Evolutionary conservation across 1,140 invertebrate genomes (phyloP), one percentile per base, ranked within the genome.

Genomic region (Drosophila yakuba): DNA sequence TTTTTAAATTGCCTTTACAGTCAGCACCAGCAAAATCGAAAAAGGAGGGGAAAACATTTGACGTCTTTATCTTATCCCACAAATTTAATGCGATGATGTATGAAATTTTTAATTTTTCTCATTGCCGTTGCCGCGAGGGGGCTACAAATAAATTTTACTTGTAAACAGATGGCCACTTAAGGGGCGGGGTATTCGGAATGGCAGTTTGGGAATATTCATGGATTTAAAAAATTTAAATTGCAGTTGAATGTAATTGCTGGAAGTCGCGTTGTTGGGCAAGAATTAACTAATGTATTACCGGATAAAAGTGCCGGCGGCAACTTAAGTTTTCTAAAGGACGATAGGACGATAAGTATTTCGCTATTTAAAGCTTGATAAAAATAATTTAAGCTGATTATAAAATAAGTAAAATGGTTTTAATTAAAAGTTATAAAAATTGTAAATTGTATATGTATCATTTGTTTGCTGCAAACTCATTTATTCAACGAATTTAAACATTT

Each of bases 41-140:
- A 39, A 47, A 71, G 54, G 8, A 11, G 35, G 52, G 52, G 17
- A 74, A 51, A 59, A 67, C 80, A 84, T 88, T 90, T 88, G 80
- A 88, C 85, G 84, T 90, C 80, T 90, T 88, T 88, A 88, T 88
- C 84, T 88, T 88, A 88, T 88, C 84, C 84, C 76, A 80, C 43
- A 88, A 90, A 84, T 90, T 80, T 89, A 84, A 88, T 88, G 84
- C 84, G 84, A 88, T 88, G 84, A 88, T 88, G 84, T 88, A 88
- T 88, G 84, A 88, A 90, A 73, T 84, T 88, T 88, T 80, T 90
- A 89, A 88, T 83, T 86, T 66, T 80, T 55, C 41, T 56, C 58
- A 47, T 28, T 44, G 23, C 50, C 61, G 15, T 17, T 17, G 17
- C 39, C 39, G 36, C 61, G 25, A 17, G 28, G 64, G 20, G 64